A percentile compares a stretch with the other conserved stretches of the same genome.
Conservation (phyloP, 2,888 invertebrate species). For the Siphonodentalium dalli region DNA sequence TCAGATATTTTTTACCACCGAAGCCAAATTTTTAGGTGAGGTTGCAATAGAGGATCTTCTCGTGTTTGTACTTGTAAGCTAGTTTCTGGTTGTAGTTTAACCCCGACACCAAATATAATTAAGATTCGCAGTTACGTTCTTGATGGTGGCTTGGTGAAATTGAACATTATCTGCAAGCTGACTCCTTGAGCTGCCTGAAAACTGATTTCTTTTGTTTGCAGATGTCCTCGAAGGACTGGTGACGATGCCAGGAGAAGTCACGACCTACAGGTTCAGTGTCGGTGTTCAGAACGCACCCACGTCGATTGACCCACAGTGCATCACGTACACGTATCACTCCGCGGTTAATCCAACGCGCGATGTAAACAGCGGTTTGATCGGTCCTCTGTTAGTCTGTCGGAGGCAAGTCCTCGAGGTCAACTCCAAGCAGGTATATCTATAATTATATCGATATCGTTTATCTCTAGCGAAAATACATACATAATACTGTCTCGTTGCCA, state of each 20-base stretch:
- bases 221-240: constrained; percentile 23
- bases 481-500: too few species aligned
- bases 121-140: too few species aligned
- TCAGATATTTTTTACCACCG: too few species aligned
- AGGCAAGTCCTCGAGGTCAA: background rate
- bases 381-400: background rate
- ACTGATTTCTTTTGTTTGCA: constrained; percentile 6
- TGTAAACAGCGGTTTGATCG: background rate
- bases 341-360: background rate
- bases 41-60: too few species aligned
- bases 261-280: constrained; percentile 30
- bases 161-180: too few species aligned
- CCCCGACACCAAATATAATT: too few species aligned
- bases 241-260: constrained; percentile 21
- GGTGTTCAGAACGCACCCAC: constrained; percentile 10
- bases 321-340: background rate
- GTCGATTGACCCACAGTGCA: background rate
- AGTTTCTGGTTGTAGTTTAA: too few species aligned
- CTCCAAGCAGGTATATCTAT: background rate
- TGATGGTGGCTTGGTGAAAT: too few species aligned
- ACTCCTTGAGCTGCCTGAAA: too few species aligned
- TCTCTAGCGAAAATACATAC: too few species aligned
- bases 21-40: too few species aligned
- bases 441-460: background rate
- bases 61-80: too few species aligned